phyloP scores from a whole-genome alignment of 2,113 vertebrate species.

The Ctenodactylus gundi region DNA sequence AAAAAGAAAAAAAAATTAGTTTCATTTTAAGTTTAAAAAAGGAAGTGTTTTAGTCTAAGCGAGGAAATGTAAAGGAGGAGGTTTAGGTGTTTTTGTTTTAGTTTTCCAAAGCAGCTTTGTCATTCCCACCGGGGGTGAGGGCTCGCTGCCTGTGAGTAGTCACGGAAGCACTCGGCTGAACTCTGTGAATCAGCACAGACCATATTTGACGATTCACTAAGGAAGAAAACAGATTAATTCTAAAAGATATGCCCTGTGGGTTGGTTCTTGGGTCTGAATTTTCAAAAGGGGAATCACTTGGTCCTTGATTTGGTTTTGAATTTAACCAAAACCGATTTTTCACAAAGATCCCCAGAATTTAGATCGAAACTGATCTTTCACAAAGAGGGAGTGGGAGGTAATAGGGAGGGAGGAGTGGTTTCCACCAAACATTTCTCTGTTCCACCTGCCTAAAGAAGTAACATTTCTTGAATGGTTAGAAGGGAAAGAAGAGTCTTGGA shows the following conservation, averaged over 20 bases:
- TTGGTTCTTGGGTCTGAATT: not conserved
- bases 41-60: not conserved
- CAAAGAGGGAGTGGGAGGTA: not conserved
- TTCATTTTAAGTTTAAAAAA: slow-evolving; percentile 35
- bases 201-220: slow-evolving; percentile 31
- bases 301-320: slow-evolving; percentile 35
- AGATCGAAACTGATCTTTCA: slow-evolving; percentile 1
- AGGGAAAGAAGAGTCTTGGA: not conserved
- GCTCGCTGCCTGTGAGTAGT: not conserved
- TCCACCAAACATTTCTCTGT: not conserved
- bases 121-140: not conserved
- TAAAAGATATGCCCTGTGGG: not conserved
- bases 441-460: not conserved
- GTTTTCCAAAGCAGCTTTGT: slow-evolving; percentile 2
- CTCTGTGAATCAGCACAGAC: not conserved
- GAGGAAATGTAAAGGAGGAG: slow-evolving; percentile 28
- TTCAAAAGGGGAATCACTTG: slow-evolving; percentile 8
- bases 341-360: slow-evolving; percentile 25
- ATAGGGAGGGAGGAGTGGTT: not conserved
- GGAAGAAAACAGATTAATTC: not conserved
- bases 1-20: slow-evolving; percentile 34
- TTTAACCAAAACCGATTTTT: slow-evolving; percentile 22
- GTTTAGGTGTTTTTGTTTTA: not conserved
- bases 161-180: not conserved
- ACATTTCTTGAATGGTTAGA: not conserved